phyloP scores from a whole-genome alignment of 2,888 invertebrate species.

The Anagyrus pseudococci region DNA sequence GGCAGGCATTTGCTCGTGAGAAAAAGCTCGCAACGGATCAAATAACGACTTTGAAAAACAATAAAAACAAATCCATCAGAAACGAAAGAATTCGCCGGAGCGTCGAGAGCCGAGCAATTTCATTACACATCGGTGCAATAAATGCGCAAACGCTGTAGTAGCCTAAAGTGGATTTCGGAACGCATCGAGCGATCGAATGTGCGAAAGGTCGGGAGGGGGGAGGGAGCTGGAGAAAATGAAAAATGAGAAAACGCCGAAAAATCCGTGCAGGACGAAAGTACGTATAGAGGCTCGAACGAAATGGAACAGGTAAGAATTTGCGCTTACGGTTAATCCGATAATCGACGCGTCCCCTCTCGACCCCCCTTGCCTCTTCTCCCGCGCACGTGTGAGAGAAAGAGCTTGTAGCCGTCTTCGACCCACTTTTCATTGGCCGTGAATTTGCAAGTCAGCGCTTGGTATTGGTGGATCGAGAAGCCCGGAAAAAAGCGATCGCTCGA shows the following conservation, averaged over 20 bases:
- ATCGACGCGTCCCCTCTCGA: constrained; percentile 10
- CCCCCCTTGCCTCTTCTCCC: not conserved
- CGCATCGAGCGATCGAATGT: too few species aligned
- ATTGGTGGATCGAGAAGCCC: too few species aligned
- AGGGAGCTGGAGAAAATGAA: not conserved
- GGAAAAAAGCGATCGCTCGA: too few species aligned
- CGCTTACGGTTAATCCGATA: constrained; percentile 23
- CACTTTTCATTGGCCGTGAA: constrained; percentile 28
- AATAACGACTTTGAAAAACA: too few species aligned
- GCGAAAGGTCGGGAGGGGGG: not conserved
- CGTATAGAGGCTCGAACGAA: constrained; percentile 1
- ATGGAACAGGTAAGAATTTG: not conserved
- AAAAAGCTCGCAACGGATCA: too few species aligned
- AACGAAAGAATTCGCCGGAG: too few species aligned
- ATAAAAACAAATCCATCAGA: too few species aligned
- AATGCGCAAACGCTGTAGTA: constrained; percentile 25
- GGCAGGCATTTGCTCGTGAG: too few species aligned
- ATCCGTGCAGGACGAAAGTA: not conserved
- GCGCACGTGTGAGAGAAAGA: not conserved
- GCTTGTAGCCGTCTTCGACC: constrained; percentile 21
- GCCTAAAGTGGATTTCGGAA: constrained; percentile 17
- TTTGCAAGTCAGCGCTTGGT: constrained; percentile 18
- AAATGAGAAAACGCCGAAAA: not conserved
- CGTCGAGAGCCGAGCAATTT: too few species aligned
- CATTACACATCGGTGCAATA: not conserved